These are phyloP conservation scores for Mionectes olivaceus DNA, from an alignment of 2,797 vertebrate genomes.

Conservation along the genomic window DNA sequence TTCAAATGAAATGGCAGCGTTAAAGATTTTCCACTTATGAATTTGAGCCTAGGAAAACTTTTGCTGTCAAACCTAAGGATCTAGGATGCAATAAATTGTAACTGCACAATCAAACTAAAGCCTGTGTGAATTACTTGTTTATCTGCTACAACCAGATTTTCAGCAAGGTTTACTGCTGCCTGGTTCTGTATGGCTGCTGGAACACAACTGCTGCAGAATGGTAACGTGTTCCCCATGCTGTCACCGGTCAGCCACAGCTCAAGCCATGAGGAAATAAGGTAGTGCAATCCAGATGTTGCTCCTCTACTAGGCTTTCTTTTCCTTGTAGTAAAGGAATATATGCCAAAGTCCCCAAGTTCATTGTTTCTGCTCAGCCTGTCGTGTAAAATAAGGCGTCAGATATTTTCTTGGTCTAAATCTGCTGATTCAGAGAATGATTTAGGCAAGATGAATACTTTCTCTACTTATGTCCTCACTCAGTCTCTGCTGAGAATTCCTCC, in stretches of 20 bases:
- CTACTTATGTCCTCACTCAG: neutral
- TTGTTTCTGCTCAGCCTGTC: neutral
- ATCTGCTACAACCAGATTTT: neutral
- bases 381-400: neutral
- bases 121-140: neutral
- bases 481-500: neutral
- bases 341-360: neutral
- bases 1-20: neutral
- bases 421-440: neutral
- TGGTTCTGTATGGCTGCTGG: neutral
- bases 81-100: slow-evolving; percentile 43
- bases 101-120: neutral
- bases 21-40: neutral
- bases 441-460: neutral
- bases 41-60: neutral
- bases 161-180: neutral
- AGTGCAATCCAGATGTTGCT: neutral
- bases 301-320: neutral
- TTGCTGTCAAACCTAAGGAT: neutral
- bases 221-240: neutral
- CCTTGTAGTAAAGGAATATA: neutral
- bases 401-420: neutral
- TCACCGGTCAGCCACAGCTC: neutral
- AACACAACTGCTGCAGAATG: neutral
- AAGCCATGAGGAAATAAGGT: neutral